phyloP scores from a whole-genome alignment of 2,113 vertebrate species.

The Antigone vipio region DNA sequence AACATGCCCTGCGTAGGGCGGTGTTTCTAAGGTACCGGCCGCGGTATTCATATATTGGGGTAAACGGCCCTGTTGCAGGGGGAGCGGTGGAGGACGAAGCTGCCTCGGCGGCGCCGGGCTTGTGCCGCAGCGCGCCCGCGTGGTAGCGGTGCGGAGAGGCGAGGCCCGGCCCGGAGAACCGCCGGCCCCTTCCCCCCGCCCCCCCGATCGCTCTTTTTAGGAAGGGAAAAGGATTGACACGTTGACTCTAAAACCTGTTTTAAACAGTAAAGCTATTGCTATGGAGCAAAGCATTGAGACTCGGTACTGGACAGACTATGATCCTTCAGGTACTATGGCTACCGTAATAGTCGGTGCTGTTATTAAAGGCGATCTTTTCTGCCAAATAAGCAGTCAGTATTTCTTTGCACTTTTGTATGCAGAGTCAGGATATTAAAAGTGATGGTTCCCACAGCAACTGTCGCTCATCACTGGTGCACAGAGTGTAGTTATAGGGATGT shows the following conservation, averaged over 20 bases:
- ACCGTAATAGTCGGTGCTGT: not conserved
- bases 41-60: not conserved
- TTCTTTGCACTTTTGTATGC: not conserved
- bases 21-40: not conserved
- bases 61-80: not conserved
- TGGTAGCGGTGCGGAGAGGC: not conserved
- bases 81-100: not conserved
- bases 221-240: not conserved
- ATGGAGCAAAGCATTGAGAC: rapidly evolving
- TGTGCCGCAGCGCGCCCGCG: constrained; percentile 29
- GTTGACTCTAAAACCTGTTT: not conserved
- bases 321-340: not conserved
- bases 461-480: not conserved
- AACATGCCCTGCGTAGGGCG: not conserved
- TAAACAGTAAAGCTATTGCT: not conserved
- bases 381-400: not conserved
- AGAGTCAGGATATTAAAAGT: not conserved
- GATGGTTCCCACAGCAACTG: constrained; percentile 50
- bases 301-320: rapidly evolving
- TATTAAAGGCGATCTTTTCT: not conserved
- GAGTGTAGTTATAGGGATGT: not conserved
- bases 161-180: too few species aligned
- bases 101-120: not conserved
- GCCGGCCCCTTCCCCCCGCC: not conserved
- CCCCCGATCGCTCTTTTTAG: not conserved